phyloP scores from a whole-genome alignment of 2,888 invertebrate genomes.

The Scaptomyza caliginosa region DNA sequence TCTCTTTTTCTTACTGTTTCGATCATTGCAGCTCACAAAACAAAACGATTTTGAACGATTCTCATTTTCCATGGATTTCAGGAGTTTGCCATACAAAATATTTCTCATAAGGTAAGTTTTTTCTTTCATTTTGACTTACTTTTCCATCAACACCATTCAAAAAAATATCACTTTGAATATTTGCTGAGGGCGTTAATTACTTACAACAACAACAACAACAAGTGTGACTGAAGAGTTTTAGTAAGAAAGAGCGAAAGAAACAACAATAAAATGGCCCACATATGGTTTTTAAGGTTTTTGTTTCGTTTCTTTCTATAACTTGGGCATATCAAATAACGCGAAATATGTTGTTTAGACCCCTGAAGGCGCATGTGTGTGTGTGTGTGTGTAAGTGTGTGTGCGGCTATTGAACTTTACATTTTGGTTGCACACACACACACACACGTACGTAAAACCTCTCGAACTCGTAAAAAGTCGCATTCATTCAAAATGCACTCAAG shows the following conservation, averaged over 20 bases:
- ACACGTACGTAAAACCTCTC: background rate
- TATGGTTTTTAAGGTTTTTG: slow-evolving; percentile 24
- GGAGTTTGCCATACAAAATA: slow-evolving; percentile 33
- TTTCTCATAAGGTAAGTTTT: slow-evolving; percentile 39
- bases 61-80: slow-evolving; percentile 39
- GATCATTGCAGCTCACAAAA: slow-evolving; percentile 40
- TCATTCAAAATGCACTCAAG: slow-evolving; percentile 24
- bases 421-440: slow-evolving; percentile 3
- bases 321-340: slow-evolving; percentile 50
- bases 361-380: background rate
- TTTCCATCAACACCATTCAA: slow-evolving; percentile 1
- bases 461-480: background rate
- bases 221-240: slow-evolving; percentile 21
- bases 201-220: slow-evolving; percentile 16
- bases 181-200: slow-evolving; percentile 30
- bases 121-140: background rate
- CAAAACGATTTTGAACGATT: background rate
- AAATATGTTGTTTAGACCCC: slow-evolving; percentile 39
- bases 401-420: slow-evolving; percentile 50
- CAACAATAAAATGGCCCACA: slow-evolving; percentile 33
- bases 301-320: background rate
- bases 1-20: background rate
- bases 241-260: background rate
- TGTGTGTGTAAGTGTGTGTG: slow-evolving; percentile 10
- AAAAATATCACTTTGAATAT: slow-evolving; percentile 5